Evolutionary conservation across 2,888 invertebrate genomes (phyloP).

Genomic region (Lissonota sp.): DNA sequence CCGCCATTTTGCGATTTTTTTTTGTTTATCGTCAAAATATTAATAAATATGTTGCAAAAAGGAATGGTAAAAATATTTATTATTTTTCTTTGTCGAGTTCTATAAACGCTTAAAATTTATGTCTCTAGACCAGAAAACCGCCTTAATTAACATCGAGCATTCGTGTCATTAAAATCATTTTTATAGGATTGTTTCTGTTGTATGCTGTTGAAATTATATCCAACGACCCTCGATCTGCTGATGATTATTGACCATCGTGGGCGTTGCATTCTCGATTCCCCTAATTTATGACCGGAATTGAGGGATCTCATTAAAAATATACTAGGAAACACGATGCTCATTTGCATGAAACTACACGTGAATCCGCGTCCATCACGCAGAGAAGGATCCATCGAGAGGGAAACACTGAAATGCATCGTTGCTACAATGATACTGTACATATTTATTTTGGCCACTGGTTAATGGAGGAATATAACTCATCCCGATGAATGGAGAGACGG

Average conservation of each 20-base stretch:
- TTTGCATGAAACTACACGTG: conserved; percentile 45
- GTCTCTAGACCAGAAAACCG: too few species aligned
- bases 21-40: too few species aligned
- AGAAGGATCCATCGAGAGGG: conserved; percentile 20
- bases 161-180: neutral
- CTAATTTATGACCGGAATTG: neutral
- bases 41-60: too few species aligned
- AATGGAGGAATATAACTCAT: conserved; percentile 30
- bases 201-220: too few species aligned
- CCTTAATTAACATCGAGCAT: neutral
- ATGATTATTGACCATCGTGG: conserved; percentile 12
- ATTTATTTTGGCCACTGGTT: conserved; percentile 36
- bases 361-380: neutral
- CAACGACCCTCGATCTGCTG: neutral
- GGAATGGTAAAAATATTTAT: too few species aligned
- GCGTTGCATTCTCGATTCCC: conserved; percentile 12
- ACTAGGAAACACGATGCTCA: conserved; percentile 30
- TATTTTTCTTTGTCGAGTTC: too few species aligned
- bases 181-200: neutral
- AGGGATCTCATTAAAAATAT: neutral
- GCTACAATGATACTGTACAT: conserved; percentile 24
- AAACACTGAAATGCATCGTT: conserved; percentile 10
- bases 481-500: conserved; percentile 2
- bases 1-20: too few species aligned
- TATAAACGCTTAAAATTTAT: neutral